These are phyloP conservation scores for Drosophila pegasa DNA, from an alignment of 2,888 invertebrate genomes.

Conservation along the genomic window DNA sequence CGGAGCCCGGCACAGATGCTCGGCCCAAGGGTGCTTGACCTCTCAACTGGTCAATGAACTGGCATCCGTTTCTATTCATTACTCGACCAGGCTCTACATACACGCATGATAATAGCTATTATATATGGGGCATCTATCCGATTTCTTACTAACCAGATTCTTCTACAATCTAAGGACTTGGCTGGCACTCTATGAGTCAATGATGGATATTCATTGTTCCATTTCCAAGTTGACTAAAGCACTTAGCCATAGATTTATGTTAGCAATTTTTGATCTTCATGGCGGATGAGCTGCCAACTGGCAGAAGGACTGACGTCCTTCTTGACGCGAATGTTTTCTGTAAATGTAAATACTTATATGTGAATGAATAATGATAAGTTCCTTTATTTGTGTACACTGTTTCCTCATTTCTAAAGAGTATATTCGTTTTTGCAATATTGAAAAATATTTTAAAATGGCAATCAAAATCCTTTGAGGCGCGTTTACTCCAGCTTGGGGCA, in stretches of 20 bases:
- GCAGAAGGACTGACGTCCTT: not conserved
- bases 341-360: conserved; percentile 10
- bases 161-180: not conserved
- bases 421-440: not conserved
- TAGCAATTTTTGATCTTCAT: not conserved
- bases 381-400: not conserved
- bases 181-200: not conserved
- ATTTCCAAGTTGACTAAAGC: not conserved
- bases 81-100: conserved; percentile 14
- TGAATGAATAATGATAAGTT: not conserved
- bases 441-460: no score
- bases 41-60: conserved; percentile 47
- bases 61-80: conserved; percentile 11
- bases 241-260: conserved; percentile 1
- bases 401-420: not conserved
- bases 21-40: conserved; percentile 26
- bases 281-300: not conserved
- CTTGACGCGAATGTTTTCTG: not conserved
- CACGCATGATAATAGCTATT: not conserved
- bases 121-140: not conserved
- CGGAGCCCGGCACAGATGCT: conserved; percentile 11
- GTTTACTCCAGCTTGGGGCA: no score
- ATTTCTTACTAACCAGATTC: not conserved
- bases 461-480: no score
- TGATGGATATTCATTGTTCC: not conserved